A percentile compares a stretch with the other conserved stretches of the same genome.
Evolutionary conservation across 35 echinoderm and acorn worm genomes (phyloP).

Genomic region (Hemicentrotus pulcherrimus): DNA sequence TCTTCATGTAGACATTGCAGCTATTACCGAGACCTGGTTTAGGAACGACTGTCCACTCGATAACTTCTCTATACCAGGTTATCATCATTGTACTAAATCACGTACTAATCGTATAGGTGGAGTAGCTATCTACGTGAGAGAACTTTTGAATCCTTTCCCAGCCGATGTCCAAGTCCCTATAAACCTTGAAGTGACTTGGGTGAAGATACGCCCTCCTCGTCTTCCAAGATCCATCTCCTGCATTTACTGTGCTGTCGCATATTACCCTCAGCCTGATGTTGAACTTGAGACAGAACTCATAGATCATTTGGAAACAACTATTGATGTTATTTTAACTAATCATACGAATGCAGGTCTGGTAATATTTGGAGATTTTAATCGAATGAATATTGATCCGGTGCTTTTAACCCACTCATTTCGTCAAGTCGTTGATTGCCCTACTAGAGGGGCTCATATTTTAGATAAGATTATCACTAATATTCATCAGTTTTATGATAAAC

Average conservation of each 20-base stretch:
- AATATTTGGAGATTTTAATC: too few relatives aligned
- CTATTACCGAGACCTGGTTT: not conserved
- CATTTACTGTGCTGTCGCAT: too few relatives aligned
- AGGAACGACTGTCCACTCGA: not conserved
- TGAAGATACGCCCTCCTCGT: too few relatives aligned
- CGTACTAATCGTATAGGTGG: not conserved
- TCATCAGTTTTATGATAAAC: conserved; percentile 12
- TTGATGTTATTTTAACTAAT: not conserved
- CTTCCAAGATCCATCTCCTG: too few relatives aligned
- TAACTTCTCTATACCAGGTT: not conserved
- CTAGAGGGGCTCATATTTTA: not conserved
- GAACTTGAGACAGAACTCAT: not conserved
- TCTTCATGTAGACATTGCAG: not conserved
- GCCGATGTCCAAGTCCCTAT: too few relatives aligned
- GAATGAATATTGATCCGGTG: conserved; percentile 15
- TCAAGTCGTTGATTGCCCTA: conserved; percentile 21
- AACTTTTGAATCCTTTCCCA: not conserved
- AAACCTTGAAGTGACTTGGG: too few relatives aligned
- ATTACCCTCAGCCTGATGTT: not conserved
- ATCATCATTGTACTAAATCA: not conserved
- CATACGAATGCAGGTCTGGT: not conserved
- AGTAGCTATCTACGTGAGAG: not conserved
- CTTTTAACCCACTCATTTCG: not conserved
- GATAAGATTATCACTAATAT: conserved; percentile 44
- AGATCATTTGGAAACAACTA: not conserved